A percentile compares a stretch with the other conserved stretches of the same genome.
Evolutionary conservation across 2,797 vertebrate genomes (phyloP).

Genomic region (Aselliscus stoliczkanus): DNA sequence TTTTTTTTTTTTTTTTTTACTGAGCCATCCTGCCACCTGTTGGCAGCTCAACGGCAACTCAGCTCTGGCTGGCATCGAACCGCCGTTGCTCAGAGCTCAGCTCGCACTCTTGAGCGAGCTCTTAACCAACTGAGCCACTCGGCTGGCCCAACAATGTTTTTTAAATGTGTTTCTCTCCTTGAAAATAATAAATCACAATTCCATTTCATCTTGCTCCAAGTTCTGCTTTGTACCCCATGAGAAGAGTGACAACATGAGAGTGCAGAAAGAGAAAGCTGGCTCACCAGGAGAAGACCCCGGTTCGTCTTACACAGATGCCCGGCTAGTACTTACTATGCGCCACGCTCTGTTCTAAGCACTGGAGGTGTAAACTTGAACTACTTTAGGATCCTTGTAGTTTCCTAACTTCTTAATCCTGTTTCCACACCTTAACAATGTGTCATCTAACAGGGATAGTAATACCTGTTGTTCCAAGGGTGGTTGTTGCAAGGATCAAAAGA

Average conservation of each 20-base stretch:
- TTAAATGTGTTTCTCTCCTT: neutral
- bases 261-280: neutral
- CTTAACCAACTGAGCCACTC: too few relatives aligned
- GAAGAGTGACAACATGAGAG: neutral
- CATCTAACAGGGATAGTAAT: neutral
- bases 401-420: neutral
- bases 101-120: too few relatives aligned
- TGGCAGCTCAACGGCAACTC: too few relatives aligned
- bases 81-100: too few relatives aligned
- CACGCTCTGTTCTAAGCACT: neutral
- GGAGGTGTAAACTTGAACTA: neutral
- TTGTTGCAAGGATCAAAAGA: neutral
- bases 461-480: neutral
- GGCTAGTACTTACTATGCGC: neutral
- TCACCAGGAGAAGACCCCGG: neutral
- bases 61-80: too few relatives aligned
- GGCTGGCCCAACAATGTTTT: too few relatives aligned
- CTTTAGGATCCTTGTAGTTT: neutral
- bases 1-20: too few relatives aligned
- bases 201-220: neutral
- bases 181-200: neutral
- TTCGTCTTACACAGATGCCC: neutral
- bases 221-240: neutral
- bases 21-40: too few relatives aligned
- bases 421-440: neutral